A percentile compares a stretch with the other conserved stretches of the same genome.
phyloP scores from a whole-genome alignment of 2,113 vertebrate genomes.

The Poeciliopsis retropinna region DNA sequence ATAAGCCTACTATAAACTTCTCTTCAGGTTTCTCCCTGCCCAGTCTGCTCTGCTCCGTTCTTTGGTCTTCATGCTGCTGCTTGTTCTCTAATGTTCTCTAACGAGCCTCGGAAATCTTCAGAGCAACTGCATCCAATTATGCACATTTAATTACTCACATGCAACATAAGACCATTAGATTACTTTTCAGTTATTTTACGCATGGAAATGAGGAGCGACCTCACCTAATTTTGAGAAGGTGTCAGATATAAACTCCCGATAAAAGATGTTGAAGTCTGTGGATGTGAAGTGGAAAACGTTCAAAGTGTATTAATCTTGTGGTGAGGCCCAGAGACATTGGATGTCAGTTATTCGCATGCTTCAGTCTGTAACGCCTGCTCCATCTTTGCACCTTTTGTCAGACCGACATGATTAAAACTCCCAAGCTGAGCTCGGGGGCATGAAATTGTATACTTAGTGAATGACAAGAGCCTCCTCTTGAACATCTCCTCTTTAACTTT shows the following conservation, averaged over 20 bases:
- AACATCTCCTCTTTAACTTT: constrained; percentile 39
- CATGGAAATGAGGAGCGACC: too few species aligned
- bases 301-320: not conserved
- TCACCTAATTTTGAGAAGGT: too few species aligned
- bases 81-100: too few species aligned
- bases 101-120: not conserved
- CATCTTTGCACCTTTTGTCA: constrained; percentile 53
- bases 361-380: constrained; percentile 12
- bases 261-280: not conserved
- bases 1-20: too few species aligned
- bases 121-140: not conserved
- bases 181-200: too few species aligned
- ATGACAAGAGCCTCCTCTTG: constrained; percentile 47
- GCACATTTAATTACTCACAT: not conserved
- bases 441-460: constrained; percentile 62
- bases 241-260: not conserved
- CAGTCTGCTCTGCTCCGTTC: too few species aligned
- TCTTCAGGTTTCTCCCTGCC: too few species aligned
- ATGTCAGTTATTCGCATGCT: constrained; percentile 7
- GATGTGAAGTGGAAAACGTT: not conserved
- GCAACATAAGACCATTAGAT: too few species aligned
- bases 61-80: too few species aligned
- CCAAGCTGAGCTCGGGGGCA: constrained; percentile 61
- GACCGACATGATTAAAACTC: constrained; percentile 61
- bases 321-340: not conserved